phyloP scores from a whole-genome alignment of 2,888 invertebrate genomes.

The Aspidiotus destructor region DNA sequence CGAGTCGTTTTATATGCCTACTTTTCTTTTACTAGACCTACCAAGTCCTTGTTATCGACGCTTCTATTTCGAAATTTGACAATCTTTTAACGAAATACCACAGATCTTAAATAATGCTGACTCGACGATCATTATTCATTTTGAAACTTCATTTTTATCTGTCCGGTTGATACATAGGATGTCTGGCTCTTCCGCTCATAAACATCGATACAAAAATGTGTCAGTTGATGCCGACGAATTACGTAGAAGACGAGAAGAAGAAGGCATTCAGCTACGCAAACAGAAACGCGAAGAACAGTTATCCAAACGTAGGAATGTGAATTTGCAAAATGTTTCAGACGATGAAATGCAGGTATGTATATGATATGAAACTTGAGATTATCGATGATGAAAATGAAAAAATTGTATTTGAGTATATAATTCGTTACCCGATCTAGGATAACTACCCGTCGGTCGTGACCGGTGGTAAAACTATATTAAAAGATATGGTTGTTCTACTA shows the following conservation, averaged over 20 bases:
- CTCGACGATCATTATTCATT: no score
- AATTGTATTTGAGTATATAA: background rate
- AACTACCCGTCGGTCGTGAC: background rate
- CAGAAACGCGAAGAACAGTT: conserved; percentile 91
- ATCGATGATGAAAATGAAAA: no score
- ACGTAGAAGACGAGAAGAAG: conserved; percentile 84
- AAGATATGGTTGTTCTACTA: conserved; percentile 75
- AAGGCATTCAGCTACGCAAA: conserved; percentile 89
- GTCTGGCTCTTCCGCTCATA: conserved; percentile 49
- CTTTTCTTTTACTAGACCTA: no score
- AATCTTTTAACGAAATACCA: no score
- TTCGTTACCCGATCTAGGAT: background rate
- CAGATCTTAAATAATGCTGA: no score
- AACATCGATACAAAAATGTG: conserved; percentile 88
- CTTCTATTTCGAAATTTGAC: no score
- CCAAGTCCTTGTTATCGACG: no score
- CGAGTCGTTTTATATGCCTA: no score
- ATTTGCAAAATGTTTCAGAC: conserved; percentile 40
- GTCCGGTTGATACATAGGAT: background rate
- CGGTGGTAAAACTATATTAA: conserved; percentile 48
- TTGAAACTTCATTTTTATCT: no score
- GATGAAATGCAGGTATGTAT: conserved; percentile 35
- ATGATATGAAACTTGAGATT: background rate
- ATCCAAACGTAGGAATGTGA: conserved; percentile 82
- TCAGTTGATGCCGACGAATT: conserved; percentile 86